These are phyloP conservation scores for Anser brachyrhynchus DNA, from an alignment of 2,113 vertebrate species.

Conservation along the genomic window DNA sequence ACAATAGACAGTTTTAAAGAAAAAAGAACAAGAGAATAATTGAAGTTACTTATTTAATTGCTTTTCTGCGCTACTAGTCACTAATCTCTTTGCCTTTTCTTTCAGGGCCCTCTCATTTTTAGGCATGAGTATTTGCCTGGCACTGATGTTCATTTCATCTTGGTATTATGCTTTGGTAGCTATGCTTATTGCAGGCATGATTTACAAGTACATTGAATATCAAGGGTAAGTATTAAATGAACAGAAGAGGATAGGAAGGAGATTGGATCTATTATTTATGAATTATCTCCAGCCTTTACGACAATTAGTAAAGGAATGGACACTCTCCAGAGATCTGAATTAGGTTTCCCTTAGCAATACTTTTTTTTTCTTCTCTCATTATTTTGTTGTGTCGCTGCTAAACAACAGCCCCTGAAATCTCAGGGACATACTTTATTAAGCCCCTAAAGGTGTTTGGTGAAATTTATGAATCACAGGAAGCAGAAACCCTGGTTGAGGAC, in stretches of 20 bases:
- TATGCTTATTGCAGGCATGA: slow-evolving; percentile 98
- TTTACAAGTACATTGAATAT: slow-evolving; percentile 99
- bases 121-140: slow-evolving; percentile 97
- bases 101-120: slow-evolving; percentile 93
- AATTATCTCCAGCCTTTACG: not conserved
- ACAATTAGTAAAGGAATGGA: not conserved
- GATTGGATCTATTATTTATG: not conserved
- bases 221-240: slow-evolving; percentile 86
- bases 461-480: not conserved
- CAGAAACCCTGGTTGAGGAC: not conserved
- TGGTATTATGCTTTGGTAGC: slow-evolving; percentile 99
- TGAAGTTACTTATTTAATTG: not conserved
- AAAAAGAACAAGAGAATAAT: not conserved
- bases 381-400: not conserved
- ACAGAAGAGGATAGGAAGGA: not conserved
- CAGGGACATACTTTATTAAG: not conserved
- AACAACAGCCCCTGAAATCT: not conserved
- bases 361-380: not conserved
- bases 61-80: not conserved
- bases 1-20: not conserved
- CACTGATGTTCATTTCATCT: slow-evolving; percentile 98
- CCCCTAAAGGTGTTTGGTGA: not conserved
- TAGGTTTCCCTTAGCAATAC: not conserved
- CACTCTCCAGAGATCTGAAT: not conserved
- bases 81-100: not conserved